These are phyloP conservation scores for Kryphioiulus occultus DNA, from an alignment of 2,888 invertebrate genomes.

Conservation along the genomic window DNA sequence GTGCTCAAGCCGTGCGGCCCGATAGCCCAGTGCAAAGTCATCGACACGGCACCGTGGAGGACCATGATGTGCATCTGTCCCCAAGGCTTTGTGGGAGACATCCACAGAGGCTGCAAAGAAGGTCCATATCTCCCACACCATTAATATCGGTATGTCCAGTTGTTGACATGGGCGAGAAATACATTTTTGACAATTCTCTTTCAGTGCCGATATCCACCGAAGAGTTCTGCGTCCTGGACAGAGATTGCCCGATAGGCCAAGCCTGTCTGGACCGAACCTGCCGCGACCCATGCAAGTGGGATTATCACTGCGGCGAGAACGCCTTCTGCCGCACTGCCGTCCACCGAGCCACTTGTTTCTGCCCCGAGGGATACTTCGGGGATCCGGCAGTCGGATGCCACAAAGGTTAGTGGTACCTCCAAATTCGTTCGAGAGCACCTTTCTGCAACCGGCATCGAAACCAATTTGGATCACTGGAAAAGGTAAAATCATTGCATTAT, in stretches of 20 bases:
- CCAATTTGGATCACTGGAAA: too few relatives aligned
- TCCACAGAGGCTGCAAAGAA: constrained; percentile 53
- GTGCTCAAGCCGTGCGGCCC: constrained; percentile 55
- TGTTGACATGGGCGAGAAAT: too few relatives aligned
- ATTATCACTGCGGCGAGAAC: constrained; percentile 69
- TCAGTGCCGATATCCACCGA: constrained; percentile 37
- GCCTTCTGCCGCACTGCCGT: constrained; percentile 59
- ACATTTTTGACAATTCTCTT: constrained; percentile 10
- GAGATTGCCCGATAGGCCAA: constrained; percentile 53
- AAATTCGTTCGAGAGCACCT: background rate
- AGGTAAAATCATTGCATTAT: too few relatives aligned
- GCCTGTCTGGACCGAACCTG: constrained; percentile 55
- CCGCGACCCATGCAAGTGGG: constrained; percentile 54
- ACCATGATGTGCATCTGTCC: constrained; percentile 80
- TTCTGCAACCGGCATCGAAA: too few relatives aligned
- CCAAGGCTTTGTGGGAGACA: constrained; percentile 54
- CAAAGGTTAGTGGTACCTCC: constrained; percentile 51
- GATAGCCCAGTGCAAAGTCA: constrained; percentile 72
- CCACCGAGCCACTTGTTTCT: constrained; percentile 60
- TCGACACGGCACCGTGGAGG: constrained; percentile 82
- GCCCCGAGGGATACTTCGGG: constrained; percentile 60
- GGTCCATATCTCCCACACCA: background rate
- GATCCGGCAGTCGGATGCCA: constrained; percentile 60
- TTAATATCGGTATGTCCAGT: background rate
- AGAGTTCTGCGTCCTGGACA: constrained; percentile 67